phyloP scores from a whole-genome alignment of 2,888 invertebrate species.

The Drosophila macrospina region DNA sequence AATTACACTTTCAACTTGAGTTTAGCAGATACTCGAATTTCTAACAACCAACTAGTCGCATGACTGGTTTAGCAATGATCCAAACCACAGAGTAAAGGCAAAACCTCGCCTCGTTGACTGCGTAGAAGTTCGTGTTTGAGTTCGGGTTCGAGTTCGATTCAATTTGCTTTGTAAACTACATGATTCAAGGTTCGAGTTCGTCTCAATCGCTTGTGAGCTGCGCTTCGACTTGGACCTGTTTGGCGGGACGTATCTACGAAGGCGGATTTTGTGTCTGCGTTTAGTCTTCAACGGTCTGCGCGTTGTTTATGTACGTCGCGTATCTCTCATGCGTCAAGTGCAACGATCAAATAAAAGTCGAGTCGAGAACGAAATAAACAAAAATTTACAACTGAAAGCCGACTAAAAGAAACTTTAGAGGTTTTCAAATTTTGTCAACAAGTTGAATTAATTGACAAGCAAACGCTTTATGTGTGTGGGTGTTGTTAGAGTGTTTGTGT shows the following conservation, averaged over 20 bases:
- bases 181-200: conserved; percentile 56
- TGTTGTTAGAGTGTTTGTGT: conserved; percentile 6
- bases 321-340: conserved; percentile 22
- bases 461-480: conserved; percentile 16
- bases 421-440: conserved; percentile 20
- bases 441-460: conserved; percentile 38
- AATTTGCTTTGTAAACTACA: conserved; percentile 9
- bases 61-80: conserved; percentile 44
- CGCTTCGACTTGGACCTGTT: conserved; percentile 60
- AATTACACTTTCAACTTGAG: not conserved
- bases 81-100: conserved; percentile 38
- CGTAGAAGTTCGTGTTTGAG: conserved; percentile 57
- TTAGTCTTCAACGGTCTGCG: conserved; percentile 72
- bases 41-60: not conserved
- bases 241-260: conserved; percentile 12
- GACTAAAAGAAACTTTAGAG: conserved; percentile 14
- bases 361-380: conserved; percentile 13
- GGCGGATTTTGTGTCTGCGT: conserved; percentile 42
- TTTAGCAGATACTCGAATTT: not conserved
- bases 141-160: conserved; percentile 26
- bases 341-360: conserved; percentile 19
- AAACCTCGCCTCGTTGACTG: not conserved
- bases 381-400: conserved; percentile 23
- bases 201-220: conserved; percentile 45
- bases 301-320: conserved; percentile 54